A percentile compares a stretch with the other conserved stretches of the same genome.
phyloP scores from a whole-genome alignment of 2,888 invertebrate genomes.

The Mycogona germanica region DNA sequence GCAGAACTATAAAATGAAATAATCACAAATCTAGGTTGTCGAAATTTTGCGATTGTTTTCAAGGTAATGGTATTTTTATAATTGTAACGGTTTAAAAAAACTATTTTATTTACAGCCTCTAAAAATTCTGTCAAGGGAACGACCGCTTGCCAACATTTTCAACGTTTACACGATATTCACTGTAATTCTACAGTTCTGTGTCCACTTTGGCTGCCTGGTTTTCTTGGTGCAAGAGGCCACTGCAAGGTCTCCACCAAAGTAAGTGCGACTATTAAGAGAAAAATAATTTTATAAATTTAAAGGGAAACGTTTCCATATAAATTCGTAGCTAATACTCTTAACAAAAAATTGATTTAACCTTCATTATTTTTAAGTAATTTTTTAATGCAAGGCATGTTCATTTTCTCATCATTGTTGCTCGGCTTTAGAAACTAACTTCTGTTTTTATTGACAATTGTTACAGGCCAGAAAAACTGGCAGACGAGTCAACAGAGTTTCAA shows the following conservation, averaged over 20 bases:
- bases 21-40: no score
- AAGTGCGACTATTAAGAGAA: conserved; percentile 16
- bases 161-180: conserved; percentile 94
- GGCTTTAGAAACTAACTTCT: conserved; percentile 6
- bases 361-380: no score
- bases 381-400: no score
- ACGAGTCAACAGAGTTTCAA: conserved; percentile 72
- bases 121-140: conserved; percentile 78
- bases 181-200: conserved; percentile 83
- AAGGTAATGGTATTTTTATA: neutral
- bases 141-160: conserved; percentile 96
- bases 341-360: no score
- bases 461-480: conserved; percentile 31
- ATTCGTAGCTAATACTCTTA: no score
- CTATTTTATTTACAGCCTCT: conserved; percentile 55
- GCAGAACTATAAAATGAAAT: no score
- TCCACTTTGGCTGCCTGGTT: conserved; percentile 84
- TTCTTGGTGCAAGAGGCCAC: conserved; percentile 76
- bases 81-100: conserved; percentile 10
- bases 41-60: neutral
- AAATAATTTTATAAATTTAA: neutral
- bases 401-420: no score
- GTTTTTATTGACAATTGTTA: conserved; percentile 20
- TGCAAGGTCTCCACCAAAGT: conserved; percentile 47
- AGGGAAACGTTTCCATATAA: neutral